These are phyloP conservation scores for Torymus auratus DNA, from an alignment of 2,888 invertebrate species.

Conservation along the genomic window DNA sequence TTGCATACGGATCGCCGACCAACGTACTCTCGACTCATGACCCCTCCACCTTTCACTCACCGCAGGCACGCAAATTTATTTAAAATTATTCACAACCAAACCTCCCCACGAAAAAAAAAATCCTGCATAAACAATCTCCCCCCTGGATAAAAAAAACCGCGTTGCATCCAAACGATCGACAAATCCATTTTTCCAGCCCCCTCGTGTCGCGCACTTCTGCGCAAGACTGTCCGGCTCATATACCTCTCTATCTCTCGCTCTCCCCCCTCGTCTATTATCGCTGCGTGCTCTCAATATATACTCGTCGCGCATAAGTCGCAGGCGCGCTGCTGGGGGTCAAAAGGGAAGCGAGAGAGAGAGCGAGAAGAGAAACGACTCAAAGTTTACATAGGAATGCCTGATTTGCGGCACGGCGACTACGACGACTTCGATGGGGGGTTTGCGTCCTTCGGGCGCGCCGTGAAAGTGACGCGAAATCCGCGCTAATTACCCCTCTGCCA, in stretches of 20 bases:
- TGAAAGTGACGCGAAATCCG: conserved; percentile 68
- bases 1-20: background rate
- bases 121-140: background rate
- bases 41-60: conserved; percentile 2
- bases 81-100: conserved; percentile 55
- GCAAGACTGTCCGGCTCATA: conserved; percentile 46
- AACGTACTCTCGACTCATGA: background rate
- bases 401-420: conserved; percentile 62
- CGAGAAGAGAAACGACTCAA: conserved; percentile 41
- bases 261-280: conserved; percentile 43
- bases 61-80: conserved; percentile 40
- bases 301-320: conserved; percentile 58
- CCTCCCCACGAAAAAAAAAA: conserved; percentile 10
- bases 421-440: background rate
- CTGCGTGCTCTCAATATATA: conserved; percentile 31
- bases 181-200: conserved; percentile 6
- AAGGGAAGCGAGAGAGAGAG: background rate
- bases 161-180: conserved; percentile 36
- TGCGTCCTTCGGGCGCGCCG: conserved; percentile 40
- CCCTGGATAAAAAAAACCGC: background rate
- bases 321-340: conserved; percentile 38
- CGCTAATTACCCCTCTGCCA: conserved; percentile 67
- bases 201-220: conserved; percentile 29
- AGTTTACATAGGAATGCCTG: conserved; percentile 74
- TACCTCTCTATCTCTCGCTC: conserved; percentile 12